phyloP scores from a whole-genome alignment of 2,888 invertebrate species.

The Limnephilus rhombicus region DNA sequence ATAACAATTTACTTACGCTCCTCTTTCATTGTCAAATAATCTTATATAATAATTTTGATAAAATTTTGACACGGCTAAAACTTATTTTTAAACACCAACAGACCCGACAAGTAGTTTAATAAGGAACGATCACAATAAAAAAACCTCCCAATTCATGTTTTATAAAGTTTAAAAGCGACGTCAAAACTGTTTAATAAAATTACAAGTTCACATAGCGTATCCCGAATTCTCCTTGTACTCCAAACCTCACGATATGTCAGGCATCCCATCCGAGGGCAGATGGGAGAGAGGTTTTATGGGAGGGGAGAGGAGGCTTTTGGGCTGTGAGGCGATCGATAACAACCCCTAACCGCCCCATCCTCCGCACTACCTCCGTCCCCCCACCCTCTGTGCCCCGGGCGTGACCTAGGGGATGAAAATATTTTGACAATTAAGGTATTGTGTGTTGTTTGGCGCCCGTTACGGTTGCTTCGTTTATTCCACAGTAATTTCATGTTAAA shows the following conservation, averaged over 20 bases:
- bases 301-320: slow-evolving; percentile 23
- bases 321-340: slow-evolving; percentile 44
- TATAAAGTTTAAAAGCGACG: not conserved
- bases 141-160: not conserved
- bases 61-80: not conserved
- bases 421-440: slow-evolving; percentile 54
- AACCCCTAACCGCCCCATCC: slow-evolving; percentile 20
- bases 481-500: slow-evolving; percentile 14
- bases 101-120: not conserved
- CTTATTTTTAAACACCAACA: not conserved
- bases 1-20: not conserved
- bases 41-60: not conserved
- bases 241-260: slow-evolving; percentile 45
- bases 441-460: slow-evolving; percentile 46
- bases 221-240: slow-evolving; percentile 36
- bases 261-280: slow-evolving; percentile 29
- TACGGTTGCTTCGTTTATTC: slow-evolving; percentile 30
- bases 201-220: slow-evolving; percentile 22
- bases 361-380: not conserved
- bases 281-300: not conserved
- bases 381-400: slow-evolving; percentile 22
- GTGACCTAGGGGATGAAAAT: slow-evolving; percentile 50
- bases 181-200: slow-evolving; percentile 28
- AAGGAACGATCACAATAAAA: not conserved
- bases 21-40: not conserved